These are phyloP conservation scores for Sthenelais limicola DNA, from an alignment of 2,888 invertebrate genomes.

Conservation along the genomic window DNA sequence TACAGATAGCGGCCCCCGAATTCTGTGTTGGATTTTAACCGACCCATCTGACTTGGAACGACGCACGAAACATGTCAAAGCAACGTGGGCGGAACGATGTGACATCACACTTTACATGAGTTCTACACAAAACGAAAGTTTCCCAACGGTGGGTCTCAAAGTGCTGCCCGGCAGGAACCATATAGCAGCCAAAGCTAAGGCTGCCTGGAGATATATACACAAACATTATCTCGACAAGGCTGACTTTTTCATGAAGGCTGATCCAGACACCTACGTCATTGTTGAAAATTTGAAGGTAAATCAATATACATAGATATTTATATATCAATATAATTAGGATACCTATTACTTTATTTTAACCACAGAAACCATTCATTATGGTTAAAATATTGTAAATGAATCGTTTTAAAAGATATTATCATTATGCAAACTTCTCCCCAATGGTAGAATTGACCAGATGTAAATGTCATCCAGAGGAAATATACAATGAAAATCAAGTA, in stretches of 20 bases:
- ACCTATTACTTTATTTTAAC: no score
- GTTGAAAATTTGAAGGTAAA: constrained; percentile 44
- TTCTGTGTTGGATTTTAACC: constrained; percentile 49
- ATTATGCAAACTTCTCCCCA: no score
- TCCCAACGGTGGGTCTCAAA: constrained; percentile 49
- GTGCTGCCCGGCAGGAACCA: constrained; percentile 47
- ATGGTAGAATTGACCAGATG: no score
- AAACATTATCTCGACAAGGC: constrained; percentile 40
- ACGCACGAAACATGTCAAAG: constrained; percentile 39
- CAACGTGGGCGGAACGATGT: constrained; percentile 50
- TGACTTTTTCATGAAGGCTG: constrained; percentile 51
- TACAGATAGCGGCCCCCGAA: no score
- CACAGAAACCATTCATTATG: no score
- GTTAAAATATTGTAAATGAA: no score
- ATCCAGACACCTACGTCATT: constrained; percentile 50
- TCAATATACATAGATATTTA: no score
- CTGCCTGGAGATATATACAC: constrained; percentile 49
- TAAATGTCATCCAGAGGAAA: no score
- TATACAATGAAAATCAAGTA: no score
- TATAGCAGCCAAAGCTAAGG: constrained; percentile 50
- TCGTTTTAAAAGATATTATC: no score
- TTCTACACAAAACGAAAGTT: constrained; percentile 41
- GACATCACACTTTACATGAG: constrained; percentile 51
- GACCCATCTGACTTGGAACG: constrained; percentile 45
- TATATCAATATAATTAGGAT: no score